phyloP scores from a whole-genome alignment of 2,888 invertebrate genomes.

The Carcina quercana region DNA sequence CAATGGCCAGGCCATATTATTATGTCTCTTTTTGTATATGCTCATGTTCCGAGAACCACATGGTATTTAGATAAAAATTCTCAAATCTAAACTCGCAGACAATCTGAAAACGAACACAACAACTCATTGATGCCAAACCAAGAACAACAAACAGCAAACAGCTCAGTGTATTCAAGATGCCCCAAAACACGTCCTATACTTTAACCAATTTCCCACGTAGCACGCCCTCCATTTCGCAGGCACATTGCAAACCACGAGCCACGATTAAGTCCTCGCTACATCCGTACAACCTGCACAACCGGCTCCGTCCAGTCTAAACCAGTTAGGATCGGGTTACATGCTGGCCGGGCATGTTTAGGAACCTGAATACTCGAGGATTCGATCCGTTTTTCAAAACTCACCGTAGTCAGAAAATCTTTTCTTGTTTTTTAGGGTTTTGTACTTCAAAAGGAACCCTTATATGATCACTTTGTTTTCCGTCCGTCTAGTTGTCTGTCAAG shows the following conservation, averaged over 20 bases:
- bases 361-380: background rate
- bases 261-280: conserved; percentile 44
- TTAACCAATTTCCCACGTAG: conserved; percentile 36
- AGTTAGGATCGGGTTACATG: conserved; percentile 37
- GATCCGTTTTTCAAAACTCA: background rate
- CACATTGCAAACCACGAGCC: conserved; percentile 43
- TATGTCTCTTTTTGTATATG: too few relatives aligned
- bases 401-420: background rate
- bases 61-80: too few relatives aligned
- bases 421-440: background rate
- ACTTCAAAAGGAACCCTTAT: background rate
- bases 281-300: conserved; percentile 32
- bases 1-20: too few relatives aligned
- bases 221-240: conserved; percentile 32
- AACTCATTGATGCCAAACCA: too few relatives aligned
- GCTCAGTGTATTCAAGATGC: too few relatives aligned
- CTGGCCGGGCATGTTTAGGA: background rate
- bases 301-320: conserved; percentile 33
- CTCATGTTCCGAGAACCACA: too few relatives aligned
- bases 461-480: background rate
- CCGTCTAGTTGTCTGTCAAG: background rate
- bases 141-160: too few relatives aligned
- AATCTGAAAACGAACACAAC: too few relatives aligned
- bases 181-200: too few relatives aligned
- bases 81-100: too few relatives aligned